Evolutionary conservation across 2,113 vertebrate species (phyloP).

Genomic region (Oryzias woworae): DNA sequence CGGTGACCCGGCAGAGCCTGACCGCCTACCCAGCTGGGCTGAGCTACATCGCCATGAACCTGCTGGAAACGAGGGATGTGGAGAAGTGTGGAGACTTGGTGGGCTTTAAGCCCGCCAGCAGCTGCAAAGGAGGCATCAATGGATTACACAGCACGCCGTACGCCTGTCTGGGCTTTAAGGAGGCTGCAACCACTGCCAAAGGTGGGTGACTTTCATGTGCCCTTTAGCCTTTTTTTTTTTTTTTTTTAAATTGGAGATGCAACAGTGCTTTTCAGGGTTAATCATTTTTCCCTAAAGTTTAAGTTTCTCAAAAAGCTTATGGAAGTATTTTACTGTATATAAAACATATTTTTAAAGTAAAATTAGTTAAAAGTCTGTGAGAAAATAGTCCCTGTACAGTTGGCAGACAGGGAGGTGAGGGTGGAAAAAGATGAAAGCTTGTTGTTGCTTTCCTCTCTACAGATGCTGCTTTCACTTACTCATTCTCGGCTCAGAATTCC

Average conservation of each 20-base stretch:
- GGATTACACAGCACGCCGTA: conserved; percentile 83
- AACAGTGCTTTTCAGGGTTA: not conserved
- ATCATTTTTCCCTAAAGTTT: not conserved
- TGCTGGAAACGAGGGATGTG: conserved; percentile 78
- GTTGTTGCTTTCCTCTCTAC: conserved; percentile 26
- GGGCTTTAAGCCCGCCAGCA: conserved; percentile 75
- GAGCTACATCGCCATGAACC: conserved; percentile 93
- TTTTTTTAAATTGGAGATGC: not conserved
- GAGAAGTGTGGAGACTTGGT: conserved; percentile 73
- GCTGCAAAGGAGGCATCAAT: conserved; percentile 84
- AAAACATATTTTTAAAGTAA: not conserved
- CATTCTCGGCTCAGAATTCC: not conserved
- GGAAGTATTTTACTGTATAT: not conserved
- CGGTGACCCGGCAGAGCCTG: conserved; percentile 85
- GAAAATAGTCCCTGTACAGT: not conserved
- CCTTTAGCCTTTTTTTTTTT: not conserved
- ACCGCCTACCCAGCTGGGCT: conserved; percentile 89
- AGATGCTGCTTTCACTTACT: conserved; percentile 29
- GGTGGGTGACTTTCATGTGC: conserved; percentile 77
- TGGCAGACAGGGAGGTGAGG: not conserved
- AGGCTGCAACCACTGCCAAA: conserved; percentile 87
- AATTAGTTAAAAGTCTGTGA: not conserved
- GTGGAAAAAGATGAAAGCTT: conserved; percentile 1
- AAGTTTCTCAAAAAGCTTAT: too few relatives aligned
- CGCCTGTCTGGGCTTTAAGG: conserved; percentile 92